Base-by-base conservation (phyloP, 2,113 vertebrate genomes). In the Clarias batrachus region DNA sequence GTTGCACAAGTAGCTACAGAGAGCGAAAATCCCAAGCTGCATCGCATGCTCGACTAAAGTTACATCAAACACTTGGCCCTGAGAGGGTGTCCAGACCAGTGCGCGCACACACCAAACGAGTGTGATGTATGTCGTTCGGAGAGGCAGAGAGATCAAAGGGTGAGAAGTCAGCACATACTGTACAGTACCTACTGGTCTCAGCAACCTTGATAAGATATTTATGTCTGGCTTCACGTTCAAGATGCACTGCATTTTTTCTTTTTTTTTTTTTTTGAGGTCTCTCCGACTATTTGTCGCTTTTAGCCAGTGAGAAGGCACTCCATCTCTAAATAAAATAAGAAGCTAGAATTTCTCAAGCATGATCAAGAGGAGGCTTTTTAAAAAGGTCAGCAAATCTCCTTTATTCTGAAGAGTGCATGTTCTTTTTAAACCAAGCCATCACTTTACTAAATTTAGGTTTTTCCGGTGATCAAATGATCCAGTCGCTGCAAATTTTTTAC, bases 1-100 rank as follows among this genome's bases (percentile, higher is more conserved):
- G 74, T 66, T 6, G 52, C 70, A 27, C 33, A 30, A 84, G 59
- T 78, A 48, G 48, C 48, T 48, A 54, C 52, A 63, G 82, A 80
- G 48, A 82, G 60, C 54, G 57, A 68, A 37, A 57, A 77, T 59
- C 81, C 52, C 52, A 71, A 48, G 56, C 78, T 41, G 81, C 74
- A 83, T 85, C 79, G 68, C 54, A 85, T 80, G 77, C 37, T 60
- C 33, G n/a, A 81, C 27, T 81, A 81, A 81, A 54, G 84, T 83
- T 78, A 83, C 81, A 88, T 88, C 81, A 86, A 88, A 86, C 65
- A 62, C 68, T 37, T 77, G 16, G n/a, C 74, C 74, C 80, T 82
- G 19, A 54, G 80, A 81, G 86, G 73, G 70, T 48, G 16, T 74
- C 83, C 88, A 86, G 59, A 62, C 33, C n/a, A 66, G 27, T 27